These are phyloP conservation scores for Gallinago media DNA, from an alignment of 2,113 vertebrate species.

Conservation along the genomic window DNA sequence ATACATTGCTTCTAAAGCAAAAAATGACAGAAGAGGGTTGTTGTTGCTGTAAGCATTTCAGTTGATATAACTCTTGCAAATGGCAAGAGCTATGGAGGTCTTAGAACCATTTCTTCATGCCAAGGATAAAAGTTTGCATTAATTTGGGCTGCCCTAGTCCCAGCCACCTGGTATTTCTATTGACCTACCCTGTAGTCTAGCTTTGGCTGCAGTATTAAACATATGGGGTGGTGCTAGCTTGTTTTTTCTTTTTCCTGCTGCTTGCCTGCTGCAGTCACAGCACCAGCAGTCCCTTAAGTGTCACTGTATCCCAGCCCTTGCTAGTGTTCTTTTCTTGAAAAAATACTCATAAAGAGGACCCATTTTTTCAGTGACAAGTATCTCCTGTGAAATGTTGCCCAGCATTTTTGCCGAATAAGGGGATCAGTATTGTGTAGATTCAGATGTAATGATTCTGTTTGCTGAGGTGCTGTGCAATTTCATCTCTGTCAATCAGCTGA, in stretches of 20 bases:
- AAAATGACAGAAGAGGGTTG: background rate
- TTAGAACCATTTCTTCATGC: background rate
- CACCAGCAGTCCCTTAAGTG: background rate
- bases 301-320: background rate
- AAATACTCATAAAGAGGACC: background rate
- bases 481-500: background rate
- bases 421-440: background rate
- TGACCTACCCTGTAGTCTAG: background rate
- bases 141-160: background rate
- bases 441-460: background rate
- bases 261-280: background rate
- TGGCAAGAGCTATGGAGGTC: background rate
- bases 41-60: background rate
- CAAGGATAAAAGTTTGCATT: background rate
- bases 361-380: background rate
- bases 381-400: background rate
- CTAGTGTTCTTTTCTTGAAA: background rate
- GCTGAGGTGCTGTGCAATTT: background rate
- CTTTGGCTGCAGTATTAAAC: background rate
- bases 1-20: constrained; percentile 18
- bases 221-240: background rate
- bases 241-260: background rate
- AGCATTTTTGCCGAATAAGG: background rate
- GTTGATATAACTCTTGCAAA: background rate
- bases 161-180: constrained; percentile 35